Percentiles rank a stretch among this genome's conserved stretches.
Evolutionary conservation across 2,797 vertebrate genomes (phyloP).

Genomic region (Darevskia mixta): DNA sequence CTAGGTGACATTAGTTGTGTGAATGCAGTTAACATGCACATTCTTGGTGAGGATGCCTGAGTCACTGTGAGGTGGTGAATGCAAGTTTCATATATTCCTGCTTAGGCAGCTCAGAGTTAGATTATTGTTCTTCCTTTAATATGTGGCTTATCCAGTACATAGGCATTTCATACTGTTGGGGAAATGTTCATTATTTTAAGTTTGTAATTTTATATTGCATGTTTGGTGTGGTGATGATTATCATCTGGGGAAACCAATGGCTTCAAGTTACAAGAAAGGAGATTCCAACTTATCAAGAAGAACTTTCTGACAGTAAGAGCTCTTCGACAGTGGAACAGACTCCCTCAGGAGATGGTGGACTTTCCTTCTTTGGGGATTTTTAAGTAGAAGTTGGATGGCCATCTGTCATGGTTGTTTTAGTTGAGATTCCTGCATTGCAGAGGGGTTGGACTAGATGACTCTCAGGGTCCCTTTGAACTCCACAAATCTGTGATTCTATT

Average conservation of each 20-base stretch:
- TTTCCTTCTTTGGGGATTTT: no score
- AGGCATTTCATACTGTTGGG: not conserved
- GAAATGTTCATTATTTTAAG: not conserved
- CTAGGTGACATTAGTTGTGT: not conserved
- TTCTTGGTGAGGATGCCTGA: not conserved
- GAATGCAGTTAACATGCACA: not conserved
- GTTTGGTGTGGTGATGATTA: slow-evolving; percentile 28
- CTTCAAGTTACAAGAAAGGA: no score
- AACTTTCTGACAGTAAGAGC: no score
- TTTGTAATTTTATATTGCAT: not conserved
- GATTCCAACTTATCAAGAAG: no score
- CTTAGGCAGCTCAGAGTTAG: not conserved
- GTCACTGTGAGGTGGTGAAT: not conserved
- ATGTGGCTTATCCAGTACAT: not conserved
- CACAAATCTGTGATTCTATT: not conserved
- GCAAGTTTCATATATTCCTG: not conserved
- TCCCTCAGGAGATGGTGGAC: no score
- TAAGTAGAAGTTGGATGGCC: no score
- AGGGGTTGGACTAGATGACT: no score
- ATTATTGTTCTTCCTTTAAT: not conserved
- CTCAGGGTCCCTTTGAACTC: no score
- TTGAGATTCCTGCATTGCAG: no score
- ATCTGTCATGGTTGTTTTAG: no score
- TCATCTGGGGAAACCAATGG: slow-evolving; percentile 34
- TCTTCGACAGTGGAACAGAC: no score